Conservation (phyloP, 92 coral and sea anemone genomes). For the Hydrozoanthus gracilis region DNA sequence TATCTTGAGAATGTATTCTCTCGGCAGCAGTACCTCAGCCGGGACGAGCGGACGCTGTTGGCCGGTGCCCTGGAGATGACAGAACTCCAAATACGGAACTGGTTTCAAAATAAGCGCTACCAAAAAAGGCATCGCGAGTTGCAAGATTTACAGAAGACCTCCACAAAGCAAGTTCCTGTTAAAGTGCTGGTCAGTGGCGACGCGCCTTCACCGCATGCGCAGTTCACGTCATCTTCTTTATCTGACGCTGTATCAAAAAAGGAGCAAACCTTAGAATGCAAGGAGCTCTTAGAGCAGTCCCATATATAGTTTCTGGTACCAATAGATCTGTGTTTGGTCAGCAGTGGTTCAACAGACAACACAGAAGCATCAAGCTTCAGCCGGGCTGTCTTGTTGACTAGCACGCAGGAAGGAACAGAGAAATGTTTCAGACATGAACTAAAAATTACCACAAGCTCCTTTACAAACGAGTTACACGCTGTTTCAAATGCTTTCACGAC, state of each 20-base stretch:
- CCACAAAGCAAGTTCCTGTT: conserved; percentile 78
- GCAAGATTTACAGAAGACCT: conserved; percentile 52
- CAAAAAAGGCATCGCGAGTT: conserved; percentile 79
- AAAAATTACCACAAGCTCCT: too few species aligned
- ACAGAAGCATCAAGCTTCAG: too few species aligned
- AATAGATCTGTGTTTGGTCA: neutral
- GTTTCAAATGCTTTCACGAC: too few species aligned
- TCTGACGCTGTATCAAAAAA: conserved; percentile 6
- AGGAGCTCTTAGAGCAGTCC: conserved; percentile 14
- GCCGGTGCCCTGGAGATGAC: conserved; percentile 93
- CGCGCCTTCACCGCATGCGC: conserved; percentile 1
- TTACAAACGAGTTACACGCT: too few species aligned
- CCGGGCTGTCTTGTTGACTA: neutral
- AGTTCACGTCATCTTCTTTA: neutral
- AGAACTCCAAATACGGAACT: conserved; percentile 88
- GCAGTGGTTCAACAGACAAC: neutral
- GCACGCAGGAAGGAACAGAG: neutral
- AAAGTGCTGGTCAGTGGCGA: conserved; percentile 71
- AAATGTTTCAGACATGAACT: neutral
- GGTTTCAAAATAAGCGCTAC: conserved; percentile 88
- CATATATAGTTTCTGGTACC: neutral
- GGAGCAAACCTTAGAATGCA: neutral
- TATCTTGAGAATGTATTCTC: conserved; percentile 82
- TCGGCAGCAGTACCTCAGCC: conserved; percentile 90
- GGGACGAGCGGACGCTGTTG: conserved; percentile 84